Evolutionary conservation across 2,888 invertebrate species (phyloP).

Genomic region (Norana najaformis): DNA sequence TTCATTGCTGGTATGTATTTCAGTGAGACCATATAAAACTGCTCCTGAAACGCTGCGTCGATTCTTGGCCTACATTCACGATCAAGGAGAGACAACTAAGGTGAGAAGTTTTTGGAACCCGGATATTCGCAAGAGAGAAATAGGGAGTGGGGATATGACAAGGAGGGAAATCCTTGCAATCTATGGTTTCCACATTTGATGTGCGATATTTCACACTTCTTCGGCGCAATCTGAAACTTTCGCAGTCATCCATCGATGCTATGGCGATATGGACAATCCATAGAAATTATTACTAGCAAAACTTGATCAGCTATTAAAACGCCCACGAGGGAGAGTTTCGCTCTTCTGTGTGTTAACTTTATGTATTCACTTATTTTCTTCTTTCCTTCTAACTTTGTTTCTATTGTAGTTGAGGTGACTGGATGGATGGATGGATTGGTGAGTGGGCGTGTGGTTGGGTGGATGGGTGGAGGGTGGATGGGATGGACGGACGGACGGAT

Average conservation of each 20-base stretch:
- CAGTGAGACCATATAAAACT: slow-evolving; percentile 21
- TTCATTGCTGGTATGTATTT: background rate
- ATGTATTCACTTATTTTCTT: too few relatives aligned
- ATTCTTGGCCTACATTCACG: slow-evolving; percentile 1
- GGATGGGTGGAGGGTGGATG: background rate
- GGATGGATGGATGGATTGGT: background rate
- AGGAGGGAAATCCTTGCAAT: background rate
- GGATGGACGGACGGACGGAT: background rate
- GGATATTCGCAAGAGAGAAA: slow-evolving; percentile 2
- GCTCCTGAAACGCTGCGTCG: background rate
- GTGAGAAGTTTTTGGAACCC: background rate
- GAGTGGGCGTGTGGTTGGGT: background rate
- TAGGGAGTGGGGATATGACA: background rate
- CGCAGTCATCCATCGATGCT: background rate
- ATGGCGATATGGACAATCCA: background rate
- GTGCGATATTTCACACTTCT: background rate
- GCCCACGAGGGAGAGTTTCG: background rate
- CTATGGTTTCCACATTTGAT: too few relatives aligned
- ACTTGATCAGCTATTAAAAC: background rate
- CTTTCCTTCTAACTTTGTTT: too few relatives aligned
- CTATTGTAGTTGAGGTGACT: background rate
- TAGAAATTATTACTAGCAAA: background rate
- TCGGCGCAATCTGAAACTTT: too few relatives aligned
- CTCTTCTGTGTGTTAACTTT: too few relatives aligned
- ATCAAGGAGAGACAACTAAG: background rate